Conservation (phyloP, 2,888 invertebrate genomes). For the Chymomyza caudatula region DNA sequence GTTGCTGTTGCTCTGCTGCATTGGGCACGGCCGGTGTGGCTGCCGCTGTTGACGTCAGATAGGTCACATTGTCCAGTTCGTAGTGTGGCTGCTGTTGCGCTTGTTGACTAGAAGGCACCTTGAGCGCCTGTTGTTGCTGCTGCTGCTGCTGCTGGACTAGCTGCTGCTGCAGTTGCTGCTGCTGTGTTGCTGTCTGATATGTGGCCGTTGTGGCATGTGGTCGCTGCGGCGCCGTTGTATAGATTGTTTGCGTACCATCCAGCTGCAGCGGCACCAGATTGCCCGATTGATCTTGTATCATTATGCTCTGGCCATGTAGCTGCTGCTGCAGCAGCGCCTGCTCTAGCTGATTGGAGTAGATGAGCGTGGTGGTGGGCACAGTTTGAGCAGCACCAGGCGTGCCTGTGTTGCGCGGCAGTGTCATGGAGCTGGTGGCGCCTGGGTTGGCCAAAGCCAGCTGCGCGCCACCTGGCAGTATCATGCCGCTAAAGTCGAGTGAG, state of each 20-base stretch:
- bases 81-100: slow-evolving; percentile 66
- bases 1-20: slow-evolving; percentile 62
- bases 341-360: slow-evolving; percentile 76
- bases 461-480: slow-evolving; percentile 75
- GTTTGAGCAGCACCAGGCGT: slow-evolving; percentile 42
- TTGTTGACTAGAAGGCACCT: slow-evolving; percentile 42
- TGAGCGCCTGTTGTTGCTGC: slow-evolving; percentile 37
- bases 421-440: slow-evolving; percentile 66
- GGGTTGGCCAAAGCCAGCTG: slow-evolving; percentile 75
- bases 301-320: slow-evolving; percentile 75
- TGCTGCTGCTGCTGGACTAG: slow-evolving; percentile 40
- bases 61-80: slow-evolving; percentile 75
- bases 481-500: slow-evolving; percentile 75
- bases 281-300: slow-evolving; percentile 76
- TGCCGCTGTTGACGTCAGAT: slow-evolving; percentile 69
- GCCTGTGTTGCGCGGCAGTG: slow-evolving; percentile 51
- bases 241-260: slow-evolving; percentile 74
- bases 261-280: slow-evolving; percentile 74
- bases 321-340: slow-evolving; percentile 76
- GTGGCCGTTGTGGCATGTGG: slow-evolving; percentile 49
- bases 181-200: slow-evolving; percentile 58
- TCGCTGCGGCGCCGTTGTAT: slow-evolving; percentile 60
- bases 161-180: slow-evolving; percentile 46
- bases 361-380: slow-evolving; percentile 65
- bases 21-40: slow-evolving; percentile 56